These are phyloP conservation scores for Polyploca ridens DNA, from an alignment of 2,888 invertebrate genomes.

Conservation along the genomic window DNA sequence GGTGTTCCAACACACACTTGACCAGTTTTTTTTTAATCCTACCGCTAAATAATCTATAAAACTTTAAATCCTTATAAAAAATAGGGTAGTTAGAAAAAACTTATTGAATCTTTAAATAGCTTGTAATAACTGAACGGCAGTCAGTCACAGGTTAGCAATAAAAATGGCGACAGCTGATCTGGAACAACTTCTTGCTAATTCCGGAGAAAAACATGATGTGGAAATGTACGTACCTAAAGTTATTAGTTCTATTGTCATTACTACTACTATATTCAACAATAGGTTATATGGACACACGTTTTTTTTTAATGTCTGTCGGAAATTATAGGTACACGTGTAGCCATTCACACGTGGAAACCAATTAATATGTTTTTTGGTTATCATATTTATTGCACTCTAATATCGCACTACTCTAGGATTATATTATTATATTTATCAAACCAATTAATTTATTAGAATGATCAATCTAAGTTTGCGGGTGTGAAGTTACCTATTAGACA, in stretches of 20 bases:
- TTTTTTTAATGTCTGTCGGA: background rate
- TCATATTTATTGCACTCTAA: background rate
- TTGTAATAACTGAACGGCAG: background rate
- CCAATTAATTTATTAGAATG: no score
- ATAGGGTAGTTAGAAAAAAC: background rate
- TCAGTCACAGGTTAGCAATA: background rate
- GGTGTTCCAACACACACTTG: no score
- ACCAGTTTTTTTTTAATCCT: no score
- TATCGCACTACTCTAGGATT: no score
- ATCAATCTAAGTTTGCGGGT: no score
- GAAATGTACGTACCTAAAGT: constrained; percentile 40
- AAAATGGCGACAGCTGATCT: background rate
- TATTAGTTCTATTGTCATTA: constrained; percentile 1
- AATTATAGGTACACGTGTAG: background rate
- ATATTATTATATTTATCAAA: no score
- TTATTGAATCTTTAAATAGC: background rate
- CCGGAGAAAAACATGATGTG: constrained; percentile 25
- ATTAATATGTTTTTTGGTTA: background rate
- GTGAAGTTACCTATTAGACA: no score
- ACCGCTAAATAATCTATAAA: no score
- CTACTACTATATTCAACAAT: background rate
- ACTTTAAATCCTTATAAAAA: background rate
- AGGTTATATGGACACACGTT: background rate
- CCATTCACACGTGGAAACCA: background rate
- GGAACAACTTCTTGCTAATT: constrained; percentile 9